Evolutionary conservation across 1,140 invertebrate species (phyloP).

Genomic region (Listronotus bonariensis): DNA sequence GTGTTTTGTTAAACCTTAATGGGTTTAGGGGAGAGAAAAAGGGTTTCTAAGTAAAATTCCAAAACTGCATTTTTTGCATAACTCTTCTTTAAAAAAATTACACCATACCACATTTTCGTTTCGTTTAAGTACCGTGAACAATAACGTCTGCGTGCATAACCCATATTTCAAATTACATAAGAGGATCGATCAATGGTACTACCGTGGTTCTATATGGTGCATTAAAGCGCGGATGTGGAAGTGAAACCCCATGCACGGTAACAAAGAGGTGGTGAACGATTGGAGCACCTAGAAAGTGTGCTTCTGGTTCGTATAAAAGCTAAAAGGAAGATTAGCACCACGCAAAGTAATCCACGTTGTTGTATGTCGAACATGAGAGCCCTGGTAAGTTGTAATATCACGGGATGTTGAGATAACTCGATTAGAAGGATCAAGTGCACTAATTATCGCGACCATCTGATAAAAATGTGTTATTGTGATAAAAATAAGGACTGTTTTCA

Average conservation of each 20-base stretch:
- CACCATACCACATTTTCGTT: too few relatives aligned
- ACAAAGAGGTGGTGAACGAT: conserved; percentile 45
- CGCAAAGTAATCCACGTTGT: conserved; percentile 50
- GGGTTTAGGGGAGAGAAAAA: too few relatives aligned
- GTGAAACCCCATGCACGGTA: conserved; percentile 23
- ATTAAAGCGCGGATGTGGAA: conserved; percentile 17
- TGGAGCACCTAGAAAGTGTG: conserved; percentile 50
- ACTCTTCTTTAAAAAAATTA: too few relatives aligned
- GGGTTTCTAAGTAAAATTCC: too few relatives aligned
- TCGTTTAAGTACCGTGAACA: too few relatives aligned
- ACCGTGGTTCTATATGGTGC: not conserved
- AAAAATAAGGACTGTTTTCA: too few relatives aligned
- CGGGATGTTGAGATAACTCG: conserved; percentile 12
- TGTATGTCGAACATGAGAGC: conserved; percentile 51
- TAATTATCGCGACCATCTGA: too few relatives aligned
- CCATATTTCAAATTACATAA: too few relatives aligned
- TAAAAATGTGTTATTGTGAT: too few relatives aligned
- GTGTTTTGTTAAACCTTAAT: too few relatives aligned
- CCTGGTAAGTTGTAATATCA: conserved; percentile 47
- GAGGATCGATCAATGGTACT: not conserved
- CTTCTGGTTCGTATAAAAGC: conserved; percentile 49
- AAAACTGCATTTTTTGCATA: too few relatives aligned
- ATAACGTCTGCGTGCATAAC: too few relatives aligned
- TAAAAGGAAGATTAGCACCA: conserved; percentile 28
- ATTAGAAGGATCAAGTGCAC: not conserved